These are phyloP conservation scores for Rhagoletis zephyria DNA, from an alignment of 1,140 invertebrate species.

Conservation along the genomic window DNA sequence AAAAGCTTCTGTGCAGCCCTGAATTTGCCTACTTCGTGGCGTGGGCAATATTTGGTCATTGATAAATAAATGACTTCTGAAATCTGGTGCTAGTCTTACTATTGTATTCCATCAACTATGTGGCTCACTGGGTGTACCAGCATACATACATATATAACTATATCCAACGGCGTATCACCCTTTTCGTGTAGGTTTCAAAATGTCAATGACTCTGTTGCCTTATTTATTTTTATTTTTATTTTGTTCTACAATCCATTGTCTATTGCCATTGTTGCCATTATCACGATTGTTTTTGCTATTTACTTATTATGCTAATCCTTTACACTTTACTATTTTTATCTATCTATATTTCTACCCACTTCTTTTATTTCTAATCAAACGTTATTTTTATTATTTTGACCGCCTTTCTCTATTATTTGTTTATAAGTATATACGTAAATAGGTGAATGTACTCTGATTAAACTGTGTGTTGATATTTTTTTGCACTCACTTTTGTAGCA, in stretches of 20 bases:
- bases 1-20: too few species aligned
- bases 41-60: too few species aligned
- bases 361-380: not conserved
- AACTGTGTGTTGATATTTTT: not conserved
- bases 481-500: too few species aligned
- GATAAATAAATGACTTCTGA: too few species aligned
- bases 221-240: not conserved
- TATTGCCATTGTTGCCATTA: not conserved
- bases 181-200: constrained; percentile 14
- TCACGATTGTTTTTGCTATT: not conserved
- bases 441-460: constrained; percentile 20
- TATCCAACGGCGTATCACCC: not conserved
- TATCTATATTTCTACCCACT: not conserved
- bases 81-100: too few species aligned
- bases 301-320: constrained; percentile 3
- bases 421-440: not conserved
- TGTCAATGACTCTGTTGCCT: constrained; percentile 24
- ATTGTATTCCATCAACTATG: too few species aligned
- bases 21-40: too few species aligned
- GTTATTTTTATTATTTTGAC: not conserved
- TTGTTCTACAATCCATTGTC: constrained; percentile 24
- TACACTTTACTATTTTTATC: not conserved
- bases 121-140: not conserved
- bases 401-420: not conserved
- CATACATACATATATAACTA: too few species aligned